These are phyloP conservation scores for Pristionchus entomophagus DNA, from an alignment of 2,888 invertebrate genomes.

Conservation along the genomic window DNA sequence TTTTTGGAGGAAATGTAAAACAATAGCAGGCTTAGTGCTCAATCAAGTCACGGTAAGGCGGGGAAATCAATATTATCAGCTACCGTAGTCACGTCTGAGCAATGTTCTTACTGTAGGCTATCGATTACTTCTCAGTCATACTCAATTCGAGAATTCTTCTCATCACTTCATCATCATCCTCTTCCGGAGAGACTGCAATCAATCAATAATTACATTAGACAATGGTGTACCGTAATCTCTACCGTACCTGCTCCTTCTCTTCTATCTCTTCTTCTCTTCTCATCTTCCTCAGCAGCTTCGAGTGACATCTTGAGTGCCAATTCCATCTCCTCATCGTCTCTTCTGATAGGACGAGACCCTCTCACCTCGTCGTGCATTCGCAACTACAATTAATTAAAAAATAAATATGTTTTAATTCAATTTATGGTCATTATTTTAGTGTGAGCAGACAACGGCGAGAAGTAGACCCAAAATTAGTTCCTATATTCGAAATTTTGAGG, in stretches of 20 bases:
- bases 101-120: neutral
- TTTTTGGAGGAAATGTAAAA: neutral
- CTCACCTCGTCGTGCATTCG: neutral
- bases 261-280: conserved; percentile 39
- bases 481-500: too few relatives aligned
- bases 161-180: conserved; percentile 60
- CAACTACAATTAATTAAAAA: too few relatives aligned
- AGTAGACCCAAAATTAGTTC: too few relatives aligned
- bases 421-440: too few relatives aligned
- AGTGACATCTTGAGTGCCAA: conserved; percentile 32
- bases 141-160: conserved; percentile 62
- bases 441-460: too few relatives aligned
- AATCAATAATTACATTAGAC: neutral
- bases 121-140: conserved; percentile 56
- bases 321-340: conserved; percentile 28
- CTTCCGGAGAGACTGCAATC: conserved; percentile 19
- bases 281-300: conserved; percentile 30
- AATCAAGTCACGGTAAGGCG: neutral
- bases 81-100: conserved; percentile 5
- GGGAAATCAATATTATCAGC: neutral
- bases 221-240: neutral
- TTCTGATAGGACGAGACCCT: neutral
- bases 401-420: too few relatives aligned
- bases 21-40: neutral
- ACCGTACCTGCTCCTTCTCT: conserved; percentile 13